Percentiles rank a stretch among this genome's conserved stretches.
Conservation (phyloP, 2,888 invertebrate genomes). For the Athalia cordata region DNA sequence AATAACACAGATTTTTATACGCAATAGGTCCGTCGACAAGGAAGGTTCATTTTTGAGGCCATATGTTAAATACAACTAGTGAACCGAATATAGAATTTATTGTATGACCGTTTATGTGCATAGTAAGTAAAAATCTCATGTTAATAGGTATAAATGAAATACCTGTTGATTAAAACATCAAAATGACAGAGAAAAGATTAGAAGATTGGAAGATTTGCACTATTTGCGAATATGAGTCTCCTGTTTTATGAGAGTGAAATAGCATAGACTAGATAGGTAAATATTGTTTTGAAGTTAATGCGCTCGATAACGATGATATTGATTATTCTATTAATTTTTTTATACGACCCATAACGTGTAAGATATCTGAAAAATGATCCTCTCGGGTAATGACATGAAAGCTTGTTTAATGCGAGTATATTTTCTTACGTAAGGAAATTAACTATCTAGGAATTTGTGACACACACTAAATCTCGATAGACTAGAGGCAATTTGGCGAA, state of each 20-base stretch:
- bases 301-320: constrained; percentile 3
- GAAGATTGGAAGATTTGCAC: too few relatives aligned
- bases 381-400: constrained; percentile 31
- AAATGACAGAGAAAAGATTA: too few relatives aligned
- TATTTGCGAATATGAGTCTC: too few relatives aligned
- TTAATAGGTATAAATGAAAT: too few relatives aligned
- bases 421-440: constrained; percentile 25
- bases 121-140: too few relatives aligned
- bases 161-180: too few relatives aligned
- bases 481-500: background rate
- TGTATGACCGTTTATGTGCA: too few relatives aligned
- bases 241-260: background rate
- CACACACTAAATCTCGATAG: background rate
- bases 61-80: background rate
- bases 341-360: constrained; percentile 11
- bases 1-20: background rate
- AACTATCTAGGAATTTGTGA: background rate
- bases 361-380: constrained; percentile 9
- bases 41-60: too few relatives aligned
- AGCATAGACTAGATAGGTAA: background rate
- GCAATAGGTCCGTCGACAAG: background rate
- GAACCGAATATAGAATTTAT: background rate
- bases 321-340: background rate
- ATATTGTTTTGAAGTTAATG: background rate
- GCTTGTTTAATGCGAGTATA: constrained; percentile 3